A percentile compares a stretch with the other conserved stretches of the same genome.
Evolutionary conservation across 2,797 vertebrate genomes (phyloP).

Genomic region (Philypnodon macrostomus): DNA sequence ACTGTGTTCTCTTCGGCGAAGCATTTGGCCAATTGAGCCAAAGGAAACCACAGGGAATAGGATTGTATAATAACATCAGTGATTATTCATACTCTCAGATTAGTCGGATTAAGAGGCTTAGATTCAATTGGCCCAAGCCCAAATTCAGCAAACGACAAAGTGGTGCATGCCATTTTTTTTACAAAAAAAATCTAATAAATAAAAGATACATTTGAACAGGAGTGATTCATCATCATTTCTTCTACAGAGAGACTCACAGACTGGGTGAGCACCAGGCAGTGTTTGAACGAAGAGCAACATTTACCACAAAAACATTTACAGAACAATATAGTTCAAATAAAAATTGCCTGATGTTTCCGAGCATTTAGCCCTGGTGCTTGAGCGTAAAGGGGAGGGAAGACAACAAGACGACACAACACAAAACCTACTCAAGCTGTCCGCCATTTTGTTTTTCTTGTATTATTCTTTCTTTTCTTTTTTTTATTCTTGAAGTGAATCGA

Average conservation of each 20-base stretch:
- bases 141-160: conserved; percentile 45
- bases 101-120: conserved; percentile 1
- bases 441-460: conserved; percentile 28
- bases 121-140: conserved; percentile 14
- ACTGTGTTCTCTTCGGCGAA: conserved; percentile 19
- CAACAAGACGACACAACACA: conserved; percentile 55
- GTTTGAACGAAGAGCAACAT: conserved; percentile 68
- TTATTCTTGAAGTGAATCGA: conserved; percentile 57
- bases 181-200: conserved; percentile 65
- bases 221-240: conserved; percentile 61
- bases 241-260: conserved; percentile 62
- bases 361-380: conserved; percentile 23
- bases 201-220: conserved; percentile 67
- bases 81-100: conserved; percentile 6
- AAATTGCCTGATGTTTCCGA: conserved; percentile 26
- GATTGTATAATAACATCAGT: conserved; percentile 39
- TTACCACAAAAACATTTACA: conserved; percentile 44
- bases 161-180: conserved; percentile 76
- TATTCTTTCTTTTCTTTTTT: conserved; percentile 4
- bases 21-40: conserved; percentile 28
- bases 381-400: conserved; percentile 25
- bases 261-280: conserved; percentile 78
- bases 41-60: conserved; percentile 6
- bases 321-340: conserved; percentile 22
- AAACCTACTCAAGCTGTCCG: conserved; percentile 57